Evolutionary conservation across 2,888 invertebrate genomes (phyloP), one percentile per base, ranked within the genome.

Genomic region (Apotomis betuletana): DNA sequence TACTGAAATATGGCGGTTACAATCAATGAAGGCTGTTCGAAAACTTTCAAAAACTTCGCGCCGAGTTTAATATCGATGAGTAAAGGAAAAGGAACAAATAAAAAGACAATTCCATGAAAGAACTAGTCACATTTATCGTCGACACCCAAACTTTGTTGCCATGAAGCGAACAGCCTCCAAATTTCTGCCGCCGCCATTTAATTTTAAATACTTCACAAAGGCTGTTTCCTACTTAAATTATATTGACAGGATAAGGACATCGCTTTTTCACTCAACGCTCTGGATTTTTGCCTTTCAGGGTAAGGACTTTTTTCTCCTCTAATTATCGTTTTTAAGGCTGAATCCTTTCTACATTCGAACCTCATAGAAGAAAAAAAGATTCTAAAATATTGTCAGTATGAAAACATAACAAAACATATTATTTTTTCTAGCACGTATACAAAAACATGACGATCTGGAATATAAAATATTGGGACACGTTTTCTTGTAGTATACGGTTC

Each of bases 21-120:
- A 90, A 89, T 89, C 84, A 87, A 85, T 94, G 94, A 94, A 94
- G 95, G 95, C 95, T 95, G 95, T 95, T 95, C 95, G 95, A 95
- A 94, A 95, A 95, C 95, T 94, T 94, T 92, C 86, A 83, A 82
- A 84, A 85, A 83, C 80, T 83, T 81, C 83, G 81, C 85, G 83
- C 83, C 82, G 80, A 82, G 82, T 83, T 82, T 82, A 76, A 76
- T 73, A 83, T 82, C 87, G 85, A 90, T 86, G 88, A 89, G 84
- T 84, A 85, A 88, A 90, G 85, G 82, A 82, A 85, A 85, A 85
- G 76, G 79, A 87, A 88, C 81, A 88, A 89, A 89, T 82, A 87
- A 80, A 88, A 85, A 85, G 85, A 87, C 85, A 87, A 80, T 85
- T 83, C 83, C 76, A 88, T 89, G 84, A 83, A 85, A 80, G 80